Evolutionary conservation across 2,797 vertebrate species (phyloP).

Genomic region (Parotocinclus haroldoi): DNA sequence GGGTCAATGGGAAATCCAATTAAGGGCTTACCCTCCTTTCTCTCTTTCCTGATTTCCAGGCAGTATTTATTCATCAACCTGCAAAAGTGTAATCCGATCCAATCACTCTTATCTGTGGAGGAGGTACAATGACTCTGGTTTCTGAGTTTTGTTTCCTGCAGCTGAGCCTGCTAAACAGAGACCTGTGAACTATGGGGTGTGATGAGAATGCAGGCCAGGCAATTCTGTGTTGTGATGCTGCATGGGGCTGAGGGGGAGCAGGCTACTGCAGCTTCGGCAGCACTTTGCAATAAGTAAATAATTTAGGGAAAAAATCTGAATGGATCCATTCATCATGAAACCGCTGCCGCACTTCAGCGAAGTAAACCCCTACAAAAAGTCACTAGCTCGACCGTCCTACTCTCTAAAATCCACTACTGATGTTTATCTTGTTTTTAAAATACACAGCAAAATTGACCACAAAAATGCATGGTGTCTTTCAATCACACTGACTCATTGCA

Average conservation of each 20-base stretch:
- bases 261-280: too few species aligned
- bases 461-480: too few species aligned
- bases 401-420: too few species aligned
- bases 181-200: slow-evolving; percentile 56
- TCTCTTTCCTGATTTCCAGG: slow-evolving; percentile 53
- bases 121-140: slow-evolving; percentile 58
- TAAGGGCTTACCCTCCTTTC: slow-evolving; percentile 48
- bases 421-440: too few species aligned
- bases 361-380: too few species aligned
- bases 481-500: too few species aligned
- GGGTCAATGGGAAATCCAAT: slow-evolving; percentile 50
- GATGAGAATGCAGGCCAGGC: slow-evolving; percentile 42
- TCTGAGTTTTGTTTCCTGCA: slow-evolving; percentile 38
- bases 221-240: neutral
- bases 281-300: too few species aligned
- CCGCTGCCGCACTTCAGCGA: too few species aligned
- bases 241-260: neutral
- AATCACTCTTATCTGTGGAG: slow-evolving; percentile 39
- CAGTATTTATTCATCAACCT: slow-evolving; percentile 62
- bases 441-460: too few species aligned
- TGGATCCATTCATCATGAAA: too few species aligned
- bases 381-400: too few species aligned
- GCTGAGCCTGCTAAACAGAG: slow-evolving; percentile 52
- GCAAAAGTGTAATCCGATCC: slow-evolving; percentile 59
- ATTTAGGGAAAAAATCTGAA: too few species aligned